These are phyloP conservation scores for Willowsia nigromaculata DNA, from an alignment of 2,888 invertebrate genomes.

Conservation along the genomic window DNA sequence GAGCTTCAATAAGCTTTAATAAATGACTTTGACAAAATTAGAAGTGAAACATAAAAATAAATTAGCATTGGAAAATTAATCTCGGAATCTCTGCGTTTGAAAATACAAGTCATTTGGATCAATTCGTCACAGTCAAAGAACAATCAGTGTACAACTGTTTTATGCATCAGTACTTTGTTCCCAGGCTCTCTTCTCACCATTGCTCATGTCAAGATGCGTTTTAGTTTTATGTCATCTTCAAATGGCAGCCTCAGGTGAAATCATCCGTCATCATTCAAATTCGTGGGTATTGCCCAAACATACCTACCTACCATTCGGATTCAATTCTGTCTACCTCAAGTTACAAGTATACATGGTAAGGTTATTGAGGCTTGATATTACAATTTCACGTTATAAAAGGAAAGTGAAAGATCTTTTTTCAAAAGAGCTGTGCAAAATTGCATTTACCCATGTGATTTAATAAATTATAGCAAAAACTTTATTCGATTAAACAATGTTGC, in stretches of 20 bases:
- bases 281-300: too few species aligned
- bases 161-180: background rate
- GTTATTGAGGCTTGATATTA: constrained; percentile 40
- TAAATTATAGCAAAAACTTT: background rate
- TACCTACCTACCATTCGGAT: too few species aligned
- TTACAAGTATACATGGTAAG: background rate
- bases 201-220: background rate
- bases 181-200: background rate
- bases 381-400: constrained; percentile 59
- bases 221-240: too few species aligned
- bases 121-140: constrained; percentile 26
- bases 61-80: background rate
- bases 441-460: background rate
- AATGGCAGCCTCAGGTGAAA: too few species aligned
- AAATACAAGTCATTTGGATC: constrained; percentile 14
- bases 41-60: background rate
- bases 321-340: too few species aligned
- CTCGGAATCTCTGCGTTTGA: background rate
- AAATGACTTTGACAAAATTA: background rate
- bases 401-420: constrained; percentile 64
- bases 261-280: too few species aligned
- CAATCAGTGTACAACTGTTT: constrained; percentile 17
- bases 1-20: background rate
- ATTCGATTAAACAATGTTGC: background rate
- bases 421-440: background rate